Conservation (phyloP, 2,888 invertebrate species). For the Rhamnusium bicolor region DNA sequence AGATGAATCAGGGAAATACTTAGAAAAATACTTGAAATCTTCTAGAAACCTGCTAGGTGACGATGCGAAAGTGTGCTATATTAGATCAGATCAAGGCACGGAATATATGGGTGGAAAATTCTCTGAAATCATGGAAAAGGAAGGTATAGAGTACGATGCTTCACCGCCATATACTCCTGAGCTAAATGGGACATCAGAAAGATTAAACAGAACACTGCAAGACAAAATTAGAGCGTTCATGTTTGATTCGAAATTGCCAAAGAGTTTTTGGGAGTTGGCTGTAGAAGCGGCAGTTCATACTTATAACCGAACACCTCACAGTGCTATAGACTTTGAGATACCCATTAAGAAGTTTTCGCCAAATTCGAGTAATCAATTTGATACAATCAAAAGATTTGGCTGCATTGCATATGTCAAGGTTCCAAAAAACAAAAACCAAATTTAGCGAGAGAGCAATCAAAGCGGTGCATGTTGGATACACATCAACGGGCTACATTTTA, state of each 20-base stretch:
- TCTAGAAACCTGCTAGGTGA: slow-evolving; percentile 24
- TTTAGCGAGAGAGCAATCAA: slow-evolving; percentile 43
- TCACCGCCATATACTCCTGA: slow-evolving; percentile 36
- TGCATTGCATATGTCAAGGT: slow-evolving; percentile 47
- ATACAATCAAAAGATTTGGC: neutral
- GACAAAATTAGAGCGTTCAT: slow-evolving; percentile 36
- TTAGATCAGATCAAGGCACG: neutral
- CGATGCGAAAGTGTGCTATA: neutral
- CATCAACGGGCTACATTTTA: slow-evolving; percentile 45
- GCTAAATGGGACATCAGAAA: slow-evolving; percentile 3
- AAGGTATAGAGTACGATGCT: slow-evolving; percentile 34
- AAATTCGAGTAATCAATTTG: neutral
- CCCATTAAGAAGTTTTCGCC: neutral
- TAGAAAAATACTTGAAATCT: neutral
- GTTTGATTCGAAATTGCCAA: slow-evolving; percentile 29
- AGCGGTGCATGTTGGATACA: slow-evolving; percentile 45
- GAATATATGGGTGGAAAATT: slow-evolving; percentile 42
- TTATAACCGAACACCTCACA: slow-evolving; percentile 45
- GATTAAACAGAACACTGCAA: slow-evolving; percentile 27
- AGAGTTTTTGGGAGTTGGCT: slow-evolving; percentile 53
- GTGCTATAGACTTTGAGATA: neutral
- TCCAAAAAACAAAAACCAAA: slow-evolving; percentile 43
- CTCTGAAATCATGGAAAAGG: slow-evolving; percentile 45
- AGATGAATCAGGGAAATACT: neutral
- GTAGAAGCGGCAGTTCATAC: slow-evolving; percentile 43